Base-by-base conservation (phyloP, 2,113 vertebrate genomes). In the Bubo bubo region DNA sequence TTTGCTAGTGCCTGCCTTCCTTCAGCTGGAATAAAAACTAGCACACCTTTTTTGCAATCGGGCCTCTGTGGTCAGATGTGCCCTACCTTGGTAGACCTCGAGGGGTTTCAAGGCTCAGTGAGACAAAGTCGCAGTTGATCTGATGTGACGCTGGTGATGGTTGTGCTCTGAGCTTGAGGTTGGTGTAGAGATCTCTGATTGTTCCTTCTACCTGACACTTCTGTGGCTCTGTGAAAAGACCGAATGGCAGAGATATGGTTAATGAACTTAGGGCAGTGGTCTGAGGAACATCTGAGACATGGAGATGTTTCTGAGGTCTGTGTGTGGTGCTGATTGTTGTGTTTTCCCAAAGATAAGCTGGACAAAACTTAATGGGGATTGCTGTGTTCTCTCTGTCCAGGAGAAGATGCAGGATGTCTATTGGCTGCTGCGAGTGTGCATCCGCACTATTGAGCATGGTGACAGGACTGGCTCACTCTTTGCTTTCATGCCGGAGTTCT, bases 331-430 rank as follows among this genome's bases (percentile, higher is more conserved):
- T 66, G 47, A 28, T 39, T 35, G 24, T 60, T 76, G 26, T 24
- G 24, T 80, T 94, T 73, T 24, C 67, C 68, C 59, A 4, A 77
- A 58, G 72, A 75, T 58, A 52, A 86, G 30, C 64, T 77, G 79
- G 24, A 37, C 55, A 24, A 60, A 47, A 41, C 58, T 64, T 8
- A 68, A 41, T 27, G 30, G 39, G 41, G 19, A 14, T 68, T 50
- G 27, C 39, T 95, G 56, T 94, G 49, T 77, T 79, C 39, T 82
- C 62, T 64, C 17, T 37, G 73, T 68, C 18, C 96, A 99, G 99
- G 99, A 99, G 97, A 99, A 99, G 97, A 99, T 99, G 99, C 97
- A 99, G 95, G 99, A 99, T 28, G 98, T 99, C 53, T 99, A 99
- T 88, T 99, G 99, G 99, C 98, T 99, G 92, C 98, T 99, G 90